Percentiles rank a stretch among this genome's conserved stretches.
These are phyloP conservation scores for Manacus vitellinus DNA, from an alignment of 2,113 vertebrate genomes.

Conservation along the genomic window DNA sequence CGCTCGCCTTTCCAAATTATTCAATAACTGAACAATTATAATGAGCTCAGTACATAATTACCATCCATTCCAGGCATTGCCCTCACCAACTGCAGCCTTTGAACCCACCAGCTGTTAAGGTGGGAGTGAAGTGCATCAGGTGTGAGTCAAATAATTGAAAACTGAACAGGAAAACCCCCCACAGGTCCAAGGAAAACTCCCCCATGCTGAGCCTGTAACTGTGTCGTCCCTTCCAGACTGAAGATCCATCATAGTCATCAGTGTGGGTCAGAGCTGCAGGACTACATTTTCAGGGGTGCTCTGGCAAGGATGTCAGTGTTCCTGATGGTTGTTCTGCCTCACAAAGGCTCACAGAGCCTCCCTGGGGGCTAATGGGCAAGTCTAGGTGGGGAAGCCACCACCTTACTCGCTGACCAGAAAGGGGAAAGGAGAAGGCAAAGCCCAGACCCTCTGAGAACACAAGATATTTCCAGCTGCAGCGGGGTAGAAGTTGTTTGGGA, in stretches of 20 bases:
- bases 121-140: background rate
- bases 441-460: background rate
- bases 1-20: background rate
- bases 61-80: background rate
- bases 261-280: background rate
- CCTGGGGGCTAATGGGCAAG: background rate
- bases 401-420: background rate
- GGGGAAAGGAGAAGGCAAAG: background rate
- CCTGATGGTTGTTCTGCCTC: background rate
- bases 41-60: slow-evolving; percentile 23
- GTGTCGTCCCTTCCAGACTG: too few species aligned
- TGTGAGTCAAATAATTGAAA: background rate
- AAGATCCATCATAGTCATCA: background rate
- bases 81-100: background rate
- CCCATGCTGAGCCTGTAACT: background rate
- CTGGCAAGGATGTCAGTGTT: background rate
- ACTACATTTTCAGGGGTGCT: background rate
- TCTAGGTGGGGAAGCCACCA: background rate
- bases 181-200: background rate
- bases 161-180: background rate
- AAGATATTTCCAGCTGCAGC: background rate
- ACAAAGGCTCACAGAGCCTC: background rate
- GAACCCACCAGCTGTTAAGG: background rate
- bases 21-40: slow-evolving; percentile 41
- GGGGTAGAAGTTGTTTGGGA: background rate